Evolutionary conservation across 2,797 vertebrate species (phyloP).

Genomic region (Nannoperca australis): DNA sequence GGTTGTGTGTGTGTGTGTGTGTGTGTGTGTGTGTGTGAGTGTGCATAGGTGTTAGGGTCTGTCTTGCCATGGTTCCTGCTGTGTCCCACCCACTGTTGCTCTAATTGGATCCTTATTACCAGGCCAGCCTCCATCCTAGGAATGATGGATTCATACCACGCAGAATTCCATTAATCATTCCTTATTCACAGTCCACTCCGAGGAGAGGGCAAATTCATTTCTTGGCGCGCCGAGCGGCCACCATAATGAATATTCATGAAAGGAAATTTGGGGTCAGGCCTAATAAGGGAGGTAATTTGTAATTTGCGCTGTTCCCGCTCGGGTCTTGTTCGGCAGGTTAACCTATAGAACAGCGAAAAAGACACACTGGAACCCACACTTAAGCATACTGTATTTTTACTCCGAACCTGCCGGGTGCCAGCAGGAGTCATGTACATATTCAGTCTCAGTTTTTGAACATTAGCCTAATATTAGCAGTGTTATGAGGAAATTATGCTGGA

Average conservation of each 20-base stretch:
- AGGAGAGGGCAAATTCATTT: conserved; percentile 86
- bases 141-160: conserved; percentile 89
- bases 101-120: conserved; percentile 92
- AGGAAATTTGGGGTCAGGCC: conserved; percentile 89
- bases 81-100: conserved; percentile 86
- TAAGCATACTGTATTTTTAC: conserved; percentile 63
- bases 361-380: conserved; percentile 55
- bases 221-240: conserved; percentile 76
- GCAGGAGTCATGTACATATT: conserved; percentile 51
- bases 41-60: conserved; percentile 60
- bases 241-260: conserved; percentile 90
- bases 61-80: conserved; percentile 71
- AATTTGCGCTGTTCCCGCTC: conserved; percentile 87
- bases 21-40: conserved; percentile 27
- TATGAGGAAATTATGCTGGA: conserved; percentile 10
- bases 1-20: conserved; percentile 25
- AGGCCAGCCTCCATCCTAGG: conserved; percentile 77
- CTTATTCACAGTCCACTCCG: conserved; percentile 87
- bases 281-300: conserved; percentile 91
- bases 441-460: conserved; percentile 51
- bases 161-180: conserved; percentile 90
- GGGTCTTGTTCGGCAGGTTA: conserved; percentile 85
- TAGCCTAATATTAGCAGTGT: conserved; percentile 44
- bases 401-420: conserved; percentile 41
- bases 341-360: conserved; percentile 78